Base-by-base conservation (phyloP, 2,888 invertebrate genomes). In the Mesorhabditis spiculigera region DNA sequence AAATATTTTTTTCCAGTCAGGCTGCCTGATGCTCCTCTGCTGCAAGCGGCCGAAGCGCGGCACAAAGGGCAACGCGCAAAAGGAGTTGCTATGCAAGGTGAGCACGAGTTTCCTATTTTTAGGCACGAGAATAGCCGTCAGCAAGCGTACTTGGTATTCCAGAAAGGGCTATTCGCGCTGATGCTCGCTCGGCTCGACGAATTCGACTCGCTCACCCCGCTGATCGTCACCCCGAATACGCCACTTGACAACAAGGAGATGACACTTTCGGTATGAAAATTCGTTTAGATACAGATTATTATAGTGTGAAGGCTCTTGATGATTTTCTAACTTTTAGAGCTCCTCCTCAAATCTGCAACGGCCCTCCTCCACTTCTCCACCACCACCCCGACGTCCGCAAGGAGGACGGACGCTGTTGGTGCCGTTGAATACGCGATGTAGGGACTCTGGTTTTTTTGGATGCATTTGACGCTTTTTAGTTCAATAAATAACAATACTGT, bases 111-210 rank as follows among this genome's bases (percentile, higher is more conserved):
- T 13, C 1, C 58, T 50, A 50, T 50, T 50, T 50, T 50, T 50
- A 13, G 58, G n/a, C n/a, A 50, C 58, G 10, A 50, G n/a, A 50
- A n/a, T 13, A 10, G 58, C 28, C 28, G 28, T 28, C 28, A 28
- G 28, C 28, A 28, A 28, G 28, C 28, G 28, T 28, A 28, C 28
- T 28, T 28, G 28, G 28, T 50, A 13, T 71, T 72, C 13, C 67
- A 77, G 77, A 69, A 73, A 61, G 69, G 76, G 4, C 68, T 78
- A 4, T 77, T 79, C 65, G 71, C 71, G 4, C 66, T 78, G 28
- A 83, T 82, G 82, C 73, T 85, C 65, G 84, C 84, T 16, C 73
- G 79, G n/a, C 68, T 84, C 45, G 84, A 84, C 58, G 83, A 83
- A 70, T 83, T 83, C 71, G 83, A 83, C 65, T 72, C 75, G 28